Percentiles rank a stretch among this genome's conserved stretches.
Evolutionary conservation across 2,888 invertebrate genomes (phyloP).

Genomic region (Scaptomyza cyrtandrae): DNA sequence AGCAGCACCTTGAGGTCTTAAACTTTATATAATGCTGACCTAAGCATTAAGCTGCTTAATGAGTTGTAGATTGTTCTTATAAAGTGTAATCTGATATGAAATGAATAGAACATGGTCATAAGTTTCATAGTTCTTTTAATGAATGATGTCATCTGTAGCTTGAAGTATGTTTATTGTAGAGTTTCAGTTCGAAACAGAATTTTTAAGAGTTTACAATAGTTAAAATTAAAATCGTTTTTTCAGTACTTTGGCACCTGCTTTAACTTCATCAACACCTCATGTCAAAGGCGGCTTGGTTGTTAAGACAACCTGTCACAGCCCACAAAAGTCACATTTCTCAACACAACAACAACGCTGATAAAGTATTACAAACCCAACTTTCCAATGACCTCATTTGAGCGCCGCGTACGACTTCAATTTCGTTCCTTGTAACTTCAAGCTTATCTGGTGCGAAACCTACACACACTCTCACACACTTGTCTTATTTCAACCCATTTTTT

Average conservation of each 20-base stretch:
- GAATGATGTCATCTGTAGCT: slow-evolving; percentile 2
- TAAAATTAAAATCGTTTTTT: background rate
- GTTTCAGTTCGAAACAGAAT: no score
- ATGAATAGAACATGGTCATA: background rate
- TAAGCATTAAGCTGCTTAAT: slow-evolving; percentile 37
- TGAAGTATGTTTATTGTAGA: background rate
- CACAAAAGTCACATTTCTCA: slow-evolving; percentile 39
- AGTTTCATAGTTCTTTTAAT: background rate
- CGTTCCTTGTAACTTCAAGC: slow-evolving; percentile 19
- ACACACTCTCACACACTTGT: slow-evolving; percentile 33
- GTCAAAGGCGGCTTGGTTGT: slow-evolving; percentile 29
- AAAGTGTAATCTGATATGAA: slow-evolving; percentile 29
- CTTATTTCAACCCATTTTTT: slow-evolving; percentile 55
- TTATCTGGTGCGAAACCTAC: slow-evolving; percentile 53
- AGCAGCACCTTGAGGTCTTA: slow-evolving; percentile 29
- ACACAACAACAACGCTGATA: slow-evolving; percentile 34
- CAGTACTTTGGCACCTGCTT: slow-evolving; percentile 25
- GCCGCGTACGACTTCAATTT: slow-evolving; percentile 31
- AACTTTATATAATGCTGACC: slow-evolving; percentile 27
- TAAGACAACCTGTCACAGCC: slow-evolving; percentile 23
- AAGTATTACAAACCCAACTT: slow-evolving; percentile 55
- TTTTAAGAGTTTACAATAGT: no score
- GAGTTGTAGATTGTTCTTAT: slow-evolving; percentile 42
- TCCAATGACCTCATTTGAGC: slow-evolving; percentile 64
- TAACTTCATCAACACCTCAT: slow-evolving; percentile 37